Conservation (phyloP, 2,797 vertebrate genomes). For the Ibycter americanus region DNA sequence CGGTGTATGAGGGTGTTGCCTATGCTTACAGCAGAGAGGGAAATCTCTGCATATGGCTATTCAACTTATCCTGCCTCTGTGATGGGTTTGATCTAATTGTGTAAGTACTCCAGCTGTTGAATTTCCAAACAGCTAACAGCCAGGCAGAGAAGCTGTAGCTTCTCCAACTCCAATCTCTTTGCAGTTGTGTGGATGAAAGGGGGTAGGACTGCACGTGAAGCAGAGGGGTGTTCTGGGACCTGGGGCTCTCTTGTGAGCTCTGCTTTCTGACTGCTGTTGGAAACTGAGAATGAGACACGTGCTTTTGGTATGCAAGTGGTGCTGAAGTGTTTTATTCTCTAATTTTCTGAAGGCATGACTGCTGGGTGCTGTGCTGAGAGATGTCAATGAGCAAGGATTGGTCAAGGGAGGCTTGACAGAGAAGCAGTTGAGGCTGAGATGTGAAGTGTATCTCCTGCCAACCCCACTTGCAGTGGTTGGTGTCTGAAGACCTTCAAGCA, state of each 20-base stretch:
- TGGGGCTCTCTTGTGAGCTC: background rate
- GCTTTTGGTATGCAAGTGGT: background rate
- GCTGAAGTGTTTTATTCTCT: background rate
- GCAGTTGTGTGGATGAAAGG: background rate
- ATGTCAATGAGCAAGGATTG: background rate
- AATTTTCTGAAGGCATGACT: background rate
- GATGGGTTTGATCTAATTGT: background rate
- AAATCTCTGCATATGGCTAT: background rate
- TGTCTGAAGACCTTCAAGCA: background rate
- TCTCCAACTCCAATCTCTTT: background rate
- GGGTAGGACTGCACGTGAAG: background rate
- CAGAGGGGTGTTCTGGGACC: background rate
- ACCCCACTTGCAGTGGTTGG: background rate
- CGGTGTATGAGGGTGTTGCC: background rate
- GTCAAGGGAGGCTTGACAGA: background rate
- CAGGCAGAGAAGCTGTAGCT: background rate
- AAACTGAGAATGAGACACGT: accelerated
- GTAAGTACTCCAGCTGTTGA: background rate
- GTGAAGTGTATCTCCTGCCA: background rate
- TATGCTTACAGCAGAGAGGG: background rate
- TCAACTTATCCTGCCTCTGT: background rate
- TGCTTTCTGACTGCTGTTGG: background rate
- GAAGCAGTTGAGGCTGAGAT: background rate
- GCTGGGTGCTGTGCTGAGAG: background rate
- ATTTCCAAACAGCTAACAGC: background rate